Evolutionary conservation across 2,888 invertebrate species (phyloP), one percentile per base, ranked within the genome.

Genomic region (Parnassius orleans): DNA sequence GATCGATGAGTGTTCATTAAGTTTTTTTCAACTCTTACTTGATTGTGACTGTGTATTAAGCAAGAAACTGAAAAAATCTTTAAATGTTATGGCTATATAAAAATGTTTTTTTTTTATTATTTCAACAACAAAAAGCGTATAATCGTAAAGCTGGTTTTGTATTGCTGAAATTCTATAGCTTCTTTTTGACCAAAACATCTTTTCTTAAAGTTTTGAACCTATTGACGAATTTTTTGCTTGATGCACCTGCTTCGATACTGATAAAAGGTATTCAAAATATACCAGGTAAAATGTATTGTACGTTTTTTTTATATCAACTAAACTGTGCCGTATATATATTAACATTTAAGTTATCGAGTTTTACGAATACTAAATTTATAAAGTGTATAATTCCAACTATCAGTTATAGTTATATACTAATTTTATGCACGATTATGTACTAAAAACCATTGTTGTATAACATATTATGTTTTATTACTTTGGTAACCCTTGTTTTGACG

Each of bases 401-500:
- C 9, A 3, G 2, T n/a, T n/a, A 53, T 42, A 53, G 19, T 33
- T 52, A 50, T 10, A 2, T 50, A 15, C 9, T 15, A 14, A n/a
- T 41, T 41, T 33, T 53, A 14, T 53, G 12, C 24, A 51, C 24
- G 51, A 24, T 10, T 7, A 51, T 24, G 10, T 50, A 51, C 11
- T 33, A 46, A 46, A 46, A 46, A 50, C 15, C 15, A n/a, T n/a
- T 47, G 19, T 50, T 33, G 5, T 33, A 7, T 33, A 7, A 33
- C 33, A 33, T 5, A 33, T 33, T 5, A 33, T 33, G 7, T 33
- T 33, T 33, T 33, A 33, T 7, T 7, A 33, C 33, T 7, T 7
- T 5, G 7, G 0, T 33, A 7, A 9, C 51, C 11, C 11, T 72
- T 72, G 69, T 75, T 75, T 76, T 53, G 60, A 57, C 58, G 63